phyloP scores from a whole-genome alignment of 1,140 invertebrate species.

The Plodia interpunctella region DNA sequence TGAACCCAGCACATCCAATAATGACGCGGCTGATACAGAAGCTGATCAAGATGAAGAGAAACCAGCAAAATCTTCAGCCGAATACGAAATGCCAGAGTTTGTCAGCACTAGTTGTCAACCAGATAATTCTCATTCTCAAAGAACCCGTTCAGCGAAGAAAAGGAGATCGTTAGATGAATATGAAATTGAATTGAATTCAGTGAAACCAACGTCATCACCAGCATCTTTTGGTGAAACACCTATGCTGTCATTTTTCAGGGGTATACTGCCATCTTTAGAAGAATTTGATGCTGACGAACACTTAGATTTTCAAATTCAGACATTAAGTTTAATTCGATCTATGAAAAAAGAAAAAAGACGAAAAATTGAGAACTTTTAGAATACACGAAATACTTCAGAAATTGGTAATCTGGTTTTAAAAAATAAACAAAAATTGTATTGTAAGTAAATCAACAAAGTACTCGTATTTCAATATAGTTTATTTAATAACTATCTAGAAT shows the following conservation, averaged over 20 bases:
- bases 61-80: not conserved
- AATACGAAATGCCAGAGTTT: not conserved
- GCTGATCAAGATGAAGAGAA: not conserved
- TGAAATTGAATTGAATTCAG: not conserved
- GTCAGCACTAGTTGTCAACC: not conserved
- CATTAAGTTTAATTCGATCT: not conserved
- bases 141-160: not conserved
- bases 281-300: not conserved
- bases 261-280: not conserved
- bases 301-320: not conserved
- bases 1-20: not conserved
- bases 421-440: too few species aligned
- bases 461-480: too few species aligned
- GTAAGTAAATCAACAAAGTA: too few species aligned
- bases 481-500: too few species aligned
- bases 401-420: too few species aligned
- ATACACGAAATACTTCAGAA: not conserved
- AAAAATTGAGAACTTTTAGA: not conserved
- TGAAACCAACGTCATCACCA: not conserved
- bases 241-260: not conserved
- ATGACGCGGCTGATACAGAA: not conserved
- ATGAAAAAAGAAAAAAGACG: not conserved
- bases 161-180: not conserved
- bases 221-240: not conserved
- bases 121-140: not conserved